These are phyloP conservation scores for Mythimna lalbum DNA, from an alignment of 2,888 invertebrate species.

Conservation along the genomic window DNA sequence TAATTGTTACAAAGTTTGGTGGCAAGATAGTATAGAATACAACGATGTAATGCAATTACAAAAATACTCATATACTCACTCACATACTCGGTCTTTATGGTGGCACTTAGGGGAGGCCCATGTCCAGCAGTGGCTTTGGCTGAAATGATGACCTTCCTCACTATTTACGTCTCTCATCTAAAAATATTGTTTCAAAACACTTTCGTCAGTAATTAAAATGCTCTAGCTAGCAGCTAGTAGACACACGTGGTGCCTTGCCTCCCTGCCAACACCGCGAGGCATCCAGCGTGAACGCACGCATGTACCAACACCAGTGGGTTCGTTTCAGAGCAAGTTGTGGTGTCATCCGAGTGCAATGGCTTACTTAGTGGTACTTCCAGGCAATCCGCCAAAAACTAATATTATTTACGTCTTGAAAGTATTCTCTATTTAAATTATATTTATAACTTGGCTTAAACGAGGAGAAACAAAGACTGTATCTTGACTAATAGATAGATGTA, in stretches of 20 bases:
- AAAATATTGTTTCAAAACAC: neutral
- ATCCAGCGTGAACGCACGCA: constrained; percentile 28
- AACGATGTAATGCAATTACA: no score
- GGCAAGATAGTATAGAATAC: no score
- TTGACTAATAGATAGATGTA: neutral
- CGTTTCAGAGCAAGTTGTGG: constrained; percentile 36
- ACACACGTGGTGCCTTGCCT: constrained; percentile 36
- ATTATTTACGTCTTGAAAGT: constrained; percentile 36
- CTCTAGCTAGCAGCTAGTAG: constrained; percentile 1
- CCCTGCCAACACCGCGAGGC: constrained; percentile 46
- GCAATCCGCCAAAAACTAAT: constrained; percentile 47
- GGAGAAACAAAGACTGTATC: neutral
- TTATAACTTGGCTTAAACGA: neutral
- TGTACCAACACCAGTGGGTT: constrained; percentile 13
- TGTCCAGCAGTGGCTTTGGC: no score
- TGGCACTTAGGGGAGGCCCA: no score
- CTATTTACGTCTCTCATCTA: neutral
- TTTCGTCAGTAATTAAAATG: constrained; percentile 26
- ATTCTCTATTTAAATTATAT: constrained; percentile 8
- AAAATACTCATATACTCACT: no score
- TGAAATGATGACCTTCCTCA: constrained; percentile 7
- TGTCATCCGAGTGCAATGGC: constrained; percentile 52
- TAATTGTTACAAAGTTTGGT: no score
- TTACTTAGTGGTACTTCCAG: constrained; percentile 44
- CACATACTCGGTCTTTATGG: no score